Evolutionary conservation across 2,113 vertebrate genomes (phyloP).

Genomic region (Gopherus flavomarginatus): DNA sequence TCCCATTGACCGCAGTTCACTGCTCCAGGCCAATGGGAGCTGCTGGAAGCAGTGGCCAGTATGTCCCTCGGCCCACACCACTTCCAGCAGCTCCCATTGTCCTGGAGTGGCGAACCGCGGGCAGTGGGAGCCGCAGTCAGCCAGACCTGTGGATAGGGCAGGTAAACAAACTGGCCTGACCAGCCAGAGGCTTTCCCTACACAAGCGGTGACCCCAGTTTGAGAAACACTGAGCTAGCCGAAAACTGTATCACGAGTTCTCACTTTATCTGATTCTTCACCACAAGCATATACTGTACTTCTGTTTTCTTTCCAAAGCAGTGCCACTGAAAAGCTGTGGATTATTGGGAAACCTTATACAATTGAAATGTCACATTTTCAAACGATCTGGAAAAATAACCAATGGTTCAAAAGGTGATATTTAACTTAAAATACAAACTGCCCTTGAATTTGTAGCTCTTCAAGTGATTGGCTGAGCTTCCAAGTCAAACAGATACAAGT

Average conservation of each 20-base stretch:
- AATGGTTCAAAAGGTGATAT: slow-evolving; percentile 11
- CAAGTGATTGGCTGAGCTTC: not conserved
- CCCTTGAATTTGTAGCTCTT: not conserved
- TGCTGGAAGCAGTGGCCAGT: too few relatives aligned
- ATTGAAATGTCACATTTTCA: not conserved
- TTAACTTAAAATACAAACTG: slow-evolving; percentile 2
- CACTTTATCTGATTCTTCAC: not conserved
- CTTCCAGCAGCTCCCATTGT: too few relatives aligned
- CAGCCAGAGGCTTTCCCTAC: too few relatives aligned
- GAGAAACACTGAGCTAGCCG: not conserved
- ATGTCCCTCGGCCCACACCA: too few relatives aligned
- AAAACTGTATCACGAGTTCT: not conserved
- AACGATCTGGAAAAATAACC: not conserved
- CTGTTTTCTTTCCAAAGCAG: not conserved
- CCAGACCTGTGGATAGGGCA: too few relatives aligned
- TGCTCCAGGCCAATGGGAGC: too few relatives aligned
- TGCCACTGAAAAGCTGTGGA: not conserved
- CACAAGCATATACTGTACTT: not conserved
- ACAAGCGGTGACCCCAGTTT: too few relatives aligned
- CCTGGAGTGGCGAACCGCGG: too few relatives aligned
- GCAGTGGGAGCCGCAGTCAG: too few relatives aligned
- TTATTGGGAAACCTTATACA: not conserved
- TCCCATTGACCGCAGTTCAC: too few relatives aligned
- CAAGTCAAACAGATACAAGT: not conserved
- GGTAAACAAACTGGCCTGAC: too few relatives aligned